Evolutionary conservation across 1,140 invertebrate genomes (phyloP).

Genomic region (Papilio glaucus): DNA sequence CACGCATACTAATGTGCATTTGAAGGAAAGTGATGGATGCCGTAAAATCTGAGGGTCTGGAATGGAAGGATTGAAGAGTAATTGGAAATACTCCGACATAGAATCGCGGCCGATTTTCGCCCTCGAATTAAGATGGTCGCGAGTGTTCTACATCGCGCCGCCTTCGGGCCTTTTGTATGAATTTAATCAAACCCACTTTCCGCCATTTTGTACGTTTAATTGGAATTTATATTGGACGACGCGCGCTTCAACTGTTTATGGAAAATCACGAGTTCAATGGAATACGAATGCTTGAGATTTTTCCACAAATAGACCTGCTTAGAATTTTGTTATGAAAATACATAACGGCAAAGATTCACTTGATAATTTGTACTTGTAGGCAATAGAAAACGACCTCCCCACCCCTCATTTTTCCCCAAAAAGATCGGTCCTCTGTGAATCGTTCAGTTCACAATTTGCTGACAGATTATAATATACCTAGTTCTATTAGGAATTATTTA

Average conservation of each 20-base stretch:
- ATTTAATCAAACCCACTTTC: conserved; percentile 68
- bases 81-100: conserved; percentile 67
- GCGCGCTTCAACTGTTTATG: conserved; percentile 28
- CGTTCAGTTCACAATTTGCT: too few relatives aligned
- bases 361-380: too few relatives aligned
- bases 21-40: conserved; percentile 52
- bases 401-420: too few relatives aligned
- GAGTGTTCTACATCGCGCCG: conserved; percentile 57
- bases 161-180: conserved; percentile 61
- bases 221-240: conserved; percentile 61
- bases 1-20: conserved; percentile 44
- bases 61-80: conserved; percentile 69
- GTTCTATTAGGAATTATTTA: too few relatives aligned
- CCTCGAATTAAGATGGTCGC: conserved; percentile 60
- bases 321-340: background rate
- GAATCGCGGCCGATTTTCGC: conserved; percentile 55
- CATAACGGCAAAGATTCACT: too few relatives aligned
- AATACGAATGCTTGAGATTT: conserved; percentile 2
- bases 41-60: conserved; percentile 56
- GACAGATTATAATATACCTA: too few relatives aligned
- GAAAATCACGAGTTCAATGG: conserved; percentile 12
- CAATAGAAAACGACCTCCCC: too few relatives aligned
- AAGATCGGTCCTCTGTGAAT: too few relatives aligned
- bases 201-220: conserved; percentile 54
- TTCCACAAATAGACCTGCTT: background rate